These are phyloP conservation scores for Lithophane semibrunnea DNA, from an alignment of 2,888 invertebrate species.

Conservation along the genomic window DNA sequence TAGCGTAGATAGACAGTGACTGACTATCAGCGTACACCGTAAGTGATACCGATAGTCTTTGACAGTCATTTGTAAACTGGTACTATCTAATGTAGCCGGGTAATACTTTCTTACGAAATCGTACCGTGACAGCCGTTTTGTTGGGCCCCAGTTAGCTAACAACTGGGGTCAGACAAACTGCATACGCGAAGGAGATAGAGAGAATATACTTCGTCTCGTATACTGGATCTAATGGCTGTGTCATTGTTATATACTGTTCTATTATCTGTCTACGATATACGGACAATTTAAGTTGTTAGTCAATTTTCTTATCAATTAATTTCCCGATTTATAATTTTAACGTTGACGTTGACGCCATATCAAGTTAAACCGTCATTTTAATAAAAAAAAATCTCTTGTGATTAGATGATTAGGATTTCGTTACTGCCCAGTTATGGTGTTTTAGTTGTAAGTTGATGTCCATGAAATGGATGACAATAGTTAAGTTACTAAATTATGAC, in stretches of 20 bases:
- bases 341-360: conserved; percentile 74
- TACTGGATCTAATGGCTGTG: not conserved
- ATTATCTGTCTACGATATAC: not conserved
- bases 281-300: not conserved
- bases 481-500: conserved; percentile 79
- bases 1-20: not conserved
- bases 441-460: conserved; percentile 76
- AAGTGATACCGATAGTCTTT: not conserved
- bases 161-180: not conserved
- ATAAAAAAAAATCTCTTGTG: conserved; percentile 67
- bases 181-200: not conserved
- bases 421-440: conserved; percentile 69
- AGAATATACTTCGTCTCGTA: not conserved
- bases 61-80: not conserved
- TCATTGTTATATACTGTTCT: not conserved
- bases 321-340: conserved; percentile 36
- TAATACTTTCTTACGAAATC: not conserved
- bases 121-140: not conserved
- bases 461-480: conserved; percentile 84
- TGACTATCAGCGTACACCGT: not conserved
- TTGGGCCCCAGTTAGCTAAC: not conserved
- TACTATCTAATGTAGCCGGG: not conserved
- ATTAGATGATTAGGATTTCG: conserved; percentile 73
- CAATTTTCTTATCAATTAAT: not conserved
- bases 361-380: conserved; percentile 68